These are phyloP conservation scores for Araneus ventricosus DNA, from an alignment of 1,140 invertebrate species.

Conservation along the genomic window DNA sequence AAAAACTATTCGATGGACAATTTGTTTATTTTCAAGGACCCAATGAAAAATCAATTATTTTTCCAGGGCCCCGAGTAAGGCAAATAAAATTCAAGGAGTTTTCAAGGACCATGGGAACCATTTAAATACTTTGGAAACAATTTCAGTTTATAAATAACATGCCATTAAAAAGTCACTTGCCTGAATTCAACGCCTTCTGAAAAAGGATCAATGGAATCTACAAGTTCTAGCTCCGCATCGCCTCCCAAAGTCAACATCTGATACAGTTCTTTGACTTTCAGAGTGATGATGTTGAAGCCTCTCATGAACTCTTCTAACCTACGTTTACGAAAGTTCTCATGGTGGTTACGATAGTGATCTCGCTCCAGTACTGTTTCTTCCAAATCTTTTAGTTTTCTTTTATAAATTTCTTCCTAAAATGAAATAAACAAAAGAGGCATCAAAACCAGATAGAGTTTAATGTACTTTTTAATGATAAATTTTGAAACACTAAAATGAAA, in stretches of 20 bases:
- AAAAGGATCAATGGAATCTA: constrained; percentile 98
- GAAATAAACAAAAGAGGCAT: too few relatives aligned
- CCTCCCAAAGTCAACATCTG: constrained; percentile 99
- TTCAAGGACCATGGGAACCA: too few relatives aligned
- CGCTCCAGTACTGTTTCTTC: constrained; percentile 89
- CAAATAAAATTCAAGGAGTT: too few relatives aligned
- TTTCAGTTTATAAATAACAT: neutral
- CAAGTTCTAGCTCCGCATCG: constrained; percentile 97
- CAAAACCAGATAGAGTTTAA: too few relatives aligned
- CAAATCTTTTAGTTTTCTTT: constrained; percentile 86
- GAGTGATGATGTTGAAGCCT: constrained; percentile 93
- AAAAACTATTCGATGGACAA: too few relatives aligned
- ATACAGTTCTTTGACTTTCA: constrained; percentile 96
- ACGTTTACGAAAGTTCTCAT: constrained; percentile 86
- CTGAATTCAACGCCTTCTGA: constrained; percentile 97
- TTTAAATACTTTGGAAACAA: too few relatives aligned
- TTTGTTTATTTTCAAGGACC: too few relatives aligned
- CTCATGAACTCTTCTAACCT: constrained; percentile 91
- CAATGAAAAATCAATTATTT: too few relatives aligned
- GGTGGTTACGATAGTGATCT: constrained; percentile 87
- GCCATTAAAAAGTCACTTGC: constrained; percentile 80
- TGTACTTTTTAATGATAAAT: too few relatives aligned
- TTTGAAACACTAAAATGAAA: too few relatives aligned
- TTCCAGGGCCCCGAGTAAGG: too few relatives aligned
- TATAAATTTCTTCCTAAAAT: constrained; percentile 67